phyloP scores from a whole-genome alignment of 92 coral and sea anemone genomes.

The Blastomussa wellsi region DNA sequence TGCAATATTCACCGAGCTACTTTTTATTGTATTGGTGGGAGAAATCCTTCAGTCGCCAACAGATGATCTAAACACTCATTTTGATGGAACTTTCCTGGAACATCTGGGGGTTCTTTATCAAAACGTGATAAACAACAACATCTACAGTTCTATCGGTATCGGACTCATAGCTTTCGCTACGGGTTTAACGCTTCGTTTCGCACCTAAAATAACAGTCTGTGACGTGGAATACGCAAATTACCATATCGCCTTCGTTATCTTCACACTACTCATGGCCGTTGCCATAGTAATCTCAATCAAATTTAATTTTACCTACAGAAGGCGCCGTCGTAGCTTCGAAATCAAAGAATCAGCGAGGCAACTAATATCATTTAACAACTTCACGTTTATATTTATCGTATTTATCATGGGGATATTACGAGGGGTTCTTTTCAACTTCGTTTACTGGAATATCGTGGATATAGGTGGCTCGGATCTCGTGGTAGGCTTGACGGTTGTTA shows the following conservation, averaged over 20 bases:
- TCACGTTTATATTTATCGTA: constrained; percentile 63
- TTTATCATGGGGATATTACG: constrained; percentile 76
- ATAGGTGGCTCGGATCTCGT: constrained; percentile 83
- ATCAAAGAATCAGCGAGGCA: constrained; percentile 58
- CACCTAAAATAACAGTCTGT: constrained; percentile 70
- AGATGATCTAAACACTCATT: constrained; percentile 79
- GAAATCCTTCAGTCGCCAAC: constrained; percentile 82
- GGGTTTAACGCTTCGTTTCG: constrained; percentile 62
- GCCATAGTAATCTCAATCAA: constrained; percentile 65
- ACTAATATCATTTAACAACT: constrained; percentile 50
- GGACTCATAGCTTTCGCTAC: constrained; percentile 71
- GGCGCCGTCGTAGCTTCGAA: constrained; percentile 55
- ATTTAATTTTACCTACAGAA: constrained; percentile 71
- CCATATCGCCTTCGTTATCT: constrained; percentile 71
- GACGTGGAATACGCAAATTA: constrained; percentile 69
- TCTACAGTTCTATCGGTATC: constrained; percentile 79
- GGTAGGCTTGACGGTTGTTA: constrained; percentile 79
- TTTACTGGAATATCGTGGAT: constrained; percentile 82
- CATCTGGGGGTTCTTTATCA: constrained; percentile 81
- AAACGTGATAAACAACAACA: constrained; percentile 64
- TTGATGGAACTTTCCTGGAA: constrained; percentile 84
- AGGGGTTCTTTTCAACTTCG: constrained; percentile 81
- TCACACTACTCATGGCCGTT: constrained; percentile 66
- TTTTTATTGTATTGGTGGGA: constrained; percentile 68
- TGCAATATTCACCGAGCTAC: constrained; percentile 68